Evolutionary conservation across 2,113 vertebrate species (phyloP), one percentile per base, ranked within the genome.

Genomic region (Lucifuga dentata): DNA sequence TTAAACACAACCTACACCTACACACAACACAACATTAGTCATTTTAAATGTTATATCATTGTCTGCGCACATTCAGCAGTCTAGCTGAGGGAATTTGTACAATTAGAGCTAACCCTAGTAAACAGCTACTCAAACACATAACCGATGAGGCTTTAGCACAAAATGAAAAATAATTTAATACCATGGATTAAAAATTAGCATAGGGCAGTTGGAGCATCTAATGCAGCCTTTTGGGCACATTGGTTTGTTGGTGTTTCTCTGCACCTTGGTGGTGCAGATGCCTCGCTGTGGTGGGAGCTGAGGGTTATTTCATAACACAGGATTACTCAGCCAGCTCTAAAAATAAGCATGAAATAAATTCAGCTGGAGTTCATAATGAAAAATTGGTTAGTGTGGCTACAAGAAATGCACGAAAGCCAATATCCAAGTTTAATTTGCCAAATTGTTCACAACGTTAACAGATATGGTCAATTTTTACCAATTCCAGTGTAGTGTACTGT

Each of bases 321-420:
- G 73, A 88, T 89, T 89, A 90, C 68, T 90, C 86, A 88, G 84
- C 66, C 64, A 68, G 65, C 60, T 80, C 86, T 86, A 89, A 89
- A 90, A 85, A 89, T 86, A 90, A 81, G 78, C 80, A 86, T 87
- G 86, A 88, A 89, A 89, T 90, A 73, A 88, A 80, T 75, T 88
- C 72, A 87, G 83, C 59, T 83, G 58, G 70, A 80, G 78, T 82
- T 86, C 55, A 70, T 87, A 82, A 87, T 85, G 81, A 80, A 87
- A 84, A 70, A 86, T 87, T 59, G 56, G 56, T 77, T 20, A 23
- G 64, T 74, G 72, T 84, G 80, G 82, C 76, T 74, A 82, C 74
- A 79, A 74, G 78, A 88, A 72, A 63, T 70, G 75, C 83, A 74
- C 80, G 78, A 81, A 87, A 90, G 86, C 59, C 63, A 80, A 77